These are phyloP conservation scores for Propithecus deckenii DNA, from an alignment of 2,797 vertebrate genomes.

Conservation along the genomic window DNA sequence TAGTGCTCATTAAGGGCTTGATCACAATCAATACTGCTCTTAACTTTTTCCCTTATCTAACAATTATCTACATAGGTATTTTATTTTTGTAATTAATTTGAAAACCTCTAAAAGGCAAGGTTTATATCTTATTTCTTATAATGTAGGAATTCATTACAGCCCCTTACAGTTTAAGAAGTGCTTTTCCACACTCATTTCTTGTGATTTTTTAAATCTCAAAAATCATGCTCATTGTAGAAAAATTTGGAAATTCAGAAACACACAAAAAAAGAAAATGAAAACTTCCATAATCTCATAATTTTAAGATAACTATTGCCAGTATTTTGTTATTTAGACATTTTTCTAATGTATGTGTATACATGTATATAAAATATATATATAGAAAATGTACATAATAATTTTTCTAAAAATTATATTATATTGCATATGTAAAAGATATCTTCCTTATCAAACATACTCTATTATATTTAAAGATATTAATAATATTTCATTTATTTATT, in stretches of 20 bases:
- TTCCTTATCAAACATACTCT: background rate
- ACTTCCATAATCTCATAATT: background rate
- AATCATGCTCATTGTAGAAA: background rate
- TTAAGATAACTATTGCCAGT: background rate
- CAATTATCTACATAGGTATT: background rate
- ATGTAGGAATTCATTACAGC: background rate
- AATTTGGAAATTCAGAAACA: background rate
- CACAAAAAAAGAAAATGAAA: background rate
- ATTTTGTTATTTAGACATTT: background rate
- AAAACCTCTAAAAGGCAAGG: background rate
- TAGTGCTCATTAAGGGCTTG: background rate
- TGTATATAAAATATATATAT: background rate
- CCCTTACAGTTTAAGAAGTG: background rate
- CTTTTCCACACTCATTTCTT: background rate
- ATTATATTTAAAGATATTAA: background rate
- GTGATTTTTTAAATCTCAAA: background rate
- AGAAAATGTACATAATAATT: background rate
- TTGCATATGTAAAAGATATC: background rate
- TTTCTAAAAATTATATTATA: background rate
- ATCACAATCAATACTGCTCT: background rate
- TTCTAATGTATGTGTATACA: background rate
- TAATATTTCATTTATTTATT: background rate
- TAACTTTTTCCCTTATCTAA: background rate
- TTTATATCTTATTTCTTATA: background rate
- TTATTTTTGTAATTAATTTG: slow-evolving; percentile 8